Evolutionary conservation across 2,888 invertebrate species (phyloP).

Genomic region (Parapristionchus giblindavisi): DNA sequence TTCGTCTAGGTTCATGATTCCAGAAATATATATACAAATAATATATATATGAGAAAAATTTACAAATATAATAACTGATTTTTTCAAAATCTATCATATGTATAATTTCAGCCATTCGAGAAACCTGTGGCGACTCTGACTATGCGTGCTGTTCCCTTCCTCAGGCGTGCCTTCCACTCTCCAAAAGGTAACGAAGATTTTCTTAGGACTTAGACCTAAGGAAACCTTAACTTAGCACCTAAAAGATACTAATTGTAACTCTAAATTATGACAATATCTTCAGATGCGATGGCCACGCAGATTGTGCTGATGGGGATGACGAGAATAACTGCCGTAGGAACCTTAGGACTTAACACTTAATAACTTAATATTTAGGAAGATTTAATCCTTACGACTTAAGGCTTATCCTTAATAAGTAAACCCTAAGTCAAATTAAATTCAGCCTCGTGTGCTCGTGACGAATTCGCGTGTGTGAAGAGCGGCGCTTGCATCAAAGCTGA

Average conservation of each 20-base stretch:
- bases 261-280: neutral
- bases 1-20: no score
- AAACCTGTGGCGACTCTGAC: conserved; percentile 53
- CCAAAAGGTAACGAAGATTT: conserved; percentile 37
- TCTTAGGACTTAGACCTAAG: no score
- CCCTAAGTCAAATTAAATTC: conserved; percentile 1
- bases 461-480: conserved; percentile 67
- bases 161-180: conserved; percentile 59
- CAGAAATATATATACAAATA: no score
- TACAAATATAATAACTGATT: no score
- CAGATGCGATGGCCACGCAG: conserved; percentile 64
- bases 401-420: no score
- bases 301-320: conserved; percentile 66
- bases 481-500: conserved; percentile 61
- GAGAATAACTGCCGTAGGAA: conserved; percentile 67
- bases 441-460: conserved; percentile 64
- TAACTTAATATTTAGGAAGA: no score
- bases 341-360: neutral
- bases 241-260: no score
- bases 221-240: no score
- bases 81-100: no score
- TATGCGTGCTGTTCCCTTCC: conserved; percentile 67
- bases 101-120: conserved; percentile 55
- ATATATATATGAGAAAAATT: no score
- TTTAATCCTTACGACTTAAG: no score